Evolutionary conservation across 2,888 invertebrate genomes (phyloP).

Genomic region (Hymenopus coronatus): DNA sequence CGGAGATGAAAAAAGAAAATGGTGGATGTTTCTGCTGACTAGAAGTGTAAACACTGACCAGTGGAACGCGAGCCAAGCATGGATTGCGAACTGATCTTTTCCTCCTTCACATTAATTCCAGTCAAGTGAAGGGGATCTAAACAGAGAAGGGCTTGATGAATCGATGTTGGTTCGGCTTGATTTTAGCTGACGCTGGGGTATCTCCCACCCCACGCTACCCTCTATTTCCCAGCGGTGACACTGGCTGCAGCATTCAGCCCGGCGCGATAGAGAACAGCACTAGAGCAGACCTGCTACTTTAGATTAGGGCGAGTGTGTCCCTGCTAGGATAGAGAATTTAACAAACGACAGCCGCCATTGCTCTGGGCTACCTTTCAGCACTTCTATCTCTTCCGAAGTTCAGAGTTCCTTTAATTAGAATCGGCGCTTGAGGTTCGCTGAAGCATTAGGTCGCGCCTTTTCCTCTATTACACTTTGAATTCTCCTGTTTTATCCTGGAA

Average conservation of each 20-base stretch:
- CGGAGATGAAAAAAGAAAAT: no score
- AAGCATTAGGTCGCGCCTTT: neutral
- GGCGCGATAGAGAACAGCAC: neutral
- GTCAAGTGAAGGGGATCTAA: neutral
- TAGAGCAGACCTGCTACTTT: neutral
- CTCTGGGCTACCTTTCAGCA: neutral
- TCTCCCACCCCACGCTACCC: neutral
- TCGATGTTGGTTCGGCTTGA: constrained; percentile 13
- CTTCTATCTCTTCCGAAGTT: neutral
- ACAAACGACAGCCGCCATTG: neutral
- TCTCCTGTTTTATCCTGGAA: no score
- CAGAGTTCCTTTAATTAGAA: neutral
- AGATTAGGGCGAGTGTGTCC: neutral
- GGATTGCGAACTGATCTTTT: neutral
- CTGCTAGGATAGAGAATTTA: neutral
- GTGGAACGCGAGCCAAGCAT: neutral
- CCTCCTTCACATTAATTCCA: neutral
- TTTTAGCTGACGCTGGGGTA: constrained; percentile 1
- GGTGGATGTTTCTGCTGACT: neutral
- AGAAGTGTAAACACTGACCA: neutral
- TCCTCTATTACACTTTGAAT: no score
- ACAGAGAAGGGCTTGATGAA: neutral
- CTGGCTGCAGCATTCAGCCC: neutral
- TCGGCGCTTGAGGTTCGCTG: neutral
- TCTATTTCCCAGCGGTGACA: neutral